These are phyloP conservation scores for Tethea ocularis DNA, from an alignment of 2,888 invertebrate genomes.

Conservation along the genomic window DNA sequence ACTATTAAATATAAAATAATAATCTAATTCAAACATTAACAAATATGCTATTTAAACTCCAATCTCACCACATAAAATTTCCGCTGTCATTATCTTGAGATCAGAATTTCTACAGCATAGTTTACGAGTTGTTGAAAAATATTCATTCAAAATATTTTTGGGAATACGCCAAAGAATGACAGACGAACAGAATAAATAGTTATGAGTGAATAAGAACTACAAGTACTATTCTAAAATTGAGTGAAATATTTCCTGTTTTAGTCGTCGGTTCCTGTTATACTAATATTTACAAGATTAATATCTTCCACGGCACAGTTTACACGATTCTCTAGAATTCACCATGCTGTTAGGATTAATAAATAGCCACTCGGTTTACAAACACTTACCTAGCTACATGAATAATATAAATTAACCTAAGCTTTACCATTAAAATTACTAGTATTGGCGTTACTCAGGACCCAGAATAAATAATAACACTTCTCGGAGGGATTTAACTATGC, in stretches of 20 bases:
- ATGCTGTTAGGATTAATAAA: conserved; percentile 2
- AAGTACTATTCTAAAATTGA: conserved; percentile 39
- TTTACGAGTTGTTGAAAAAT: conserved; percentile 4
- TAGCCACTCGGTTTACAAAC: not conserved
- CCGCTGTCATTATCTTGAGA: not conserved
- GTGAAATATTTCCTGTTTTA: conserved; percentile 44
- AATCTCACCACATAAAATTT: too few species aligned
- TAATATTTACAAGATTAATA: conserved; percentile 38
- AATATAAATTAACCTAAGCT: not conserved
- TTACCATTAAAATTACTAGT: too few species aligned
- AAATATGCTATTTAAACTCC: too few species aligned
- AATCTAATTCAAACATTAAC: too few species aligned
- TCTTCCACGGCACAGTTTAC: conserved; percentile 21
- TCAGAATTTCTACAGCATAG: not conserved
- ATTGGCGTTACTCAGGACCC: not conserved
- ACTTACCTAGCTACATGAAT: not conserved
- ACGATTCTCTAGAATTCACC: not conserved
- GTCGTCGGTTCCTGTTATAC: conserved; percentile 11
- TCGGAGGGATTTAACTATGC: too few species aligned
- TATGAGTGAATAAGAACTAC: conserved; percentile 27
- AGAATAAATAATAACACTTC: too few species aligned
- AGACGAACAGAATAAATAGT: conserved; percentile 40
- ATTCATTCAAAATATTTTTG: conserved; percentile 25
- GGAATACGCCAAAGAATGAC: conserved; percentile 42
- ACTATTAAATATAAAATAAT: too few species aligned